A percentile compares a stretch with the other conserved stretches of the same genome.
Evolutionary conservation across 1,140 invertebrate genomes (phyloP).

Genomic region (Spodoptera frugiperda): DNA sequence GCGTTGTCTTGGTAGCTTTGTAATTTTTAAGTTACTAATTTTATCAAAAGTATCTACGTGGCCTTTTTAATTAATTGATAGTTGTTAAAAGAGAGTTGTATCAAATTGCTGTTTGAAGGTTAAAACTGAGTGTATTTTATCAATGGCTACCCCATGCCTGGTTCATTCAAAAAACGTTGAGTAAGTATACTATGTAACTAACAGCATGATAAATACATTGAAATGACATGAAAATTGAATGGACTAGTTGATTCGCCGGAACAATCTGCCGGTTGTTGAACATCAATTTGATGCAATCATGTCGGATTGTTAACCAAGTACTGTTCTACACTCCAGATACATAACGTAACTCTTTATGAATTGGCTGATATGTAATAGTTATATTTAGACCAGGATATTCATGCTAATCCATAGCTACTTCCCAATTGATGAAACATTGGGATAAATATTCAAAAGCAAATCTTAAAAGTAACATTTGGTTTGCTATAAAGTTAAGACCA

Average conservation of each 20-base stretch:
- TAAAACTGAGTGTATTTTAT: too few relatives aligned
- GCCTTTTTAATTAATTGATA: background rate
- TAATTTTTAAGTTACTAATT: slow-evolving; percentile 20
- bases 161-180: background rate
- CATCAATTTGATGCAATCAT: slow-evolving; percentile 75
- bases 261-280: slow-evolving; percentile 75
- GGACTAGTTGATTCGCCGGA: slow-evolving; percentile 53
- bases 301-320: slow-evolving; percentile 49
- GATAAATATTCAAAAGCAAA: too few relatives aligned
- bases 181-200: background rate
- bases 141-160: background rate
- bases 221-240: slow-evolving; percentile 48
- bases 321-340: slow-evolving; percentile 30
- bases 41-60: background rate
- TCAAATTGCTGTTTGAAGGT: too few relatives aligned
- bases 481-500: background rate
- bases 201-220: background rate
- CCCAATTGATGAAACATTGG: too few relatives aligned
- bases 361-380: slow-evolving; percentile 59
- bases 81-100: too few relatives aligned
- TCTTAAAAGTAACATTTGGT: background rate
- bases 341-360: slow-evolving; percentile 55
- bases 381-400: background rate
- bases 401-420: too few relatives aligned
- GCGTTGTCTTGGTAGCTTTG: background rate